These are phyloP conservation scores for Amblyopsis rosae DNA, from an alignment of 2,113 vertebrate species.

Conservation along the genomic window DNA sequence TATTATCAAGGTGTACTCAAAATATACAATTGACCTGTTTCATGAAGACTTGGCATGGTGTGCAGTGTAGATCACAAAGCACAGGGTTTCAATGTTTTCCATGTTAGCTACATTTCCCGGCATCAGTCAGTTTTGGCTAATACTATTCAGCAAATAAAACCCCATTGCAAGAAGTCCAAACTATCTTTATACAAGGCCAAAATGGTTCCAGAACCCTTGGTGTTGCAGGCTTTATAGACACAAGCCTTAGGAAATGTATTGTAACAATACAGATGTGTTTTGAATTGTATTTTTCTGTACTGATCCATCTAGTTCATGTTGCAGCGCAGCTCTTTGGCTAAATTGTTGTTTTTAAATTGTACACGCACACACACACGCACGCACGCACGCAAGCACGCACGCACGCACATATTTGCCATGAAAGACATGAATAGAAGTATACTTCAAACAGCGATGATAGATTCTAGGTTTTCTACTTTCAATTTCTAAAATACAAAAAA, in stretches of 20 bases:
- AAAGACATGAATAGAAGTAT: too few relatives aligned
- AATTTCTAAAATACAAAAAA: too few relatives aligned
- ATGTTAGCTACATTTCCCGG: slow-evolving; percentile 49
- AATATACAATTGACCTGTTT: too few relatives aligned
- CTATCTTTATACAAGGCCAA: slow-evolving; percentile 35
- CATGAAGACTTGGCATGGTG: too few relatives aligned
- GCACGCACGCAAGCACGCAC: too few relatives aligned
- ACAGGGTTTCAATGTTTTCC: slow-evolving; percentile 27
- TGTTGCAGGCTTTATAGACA: slow-evolving; percentile 25
- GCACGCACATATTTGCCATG: too few relatives aligned
- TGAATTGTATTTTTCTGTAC: background rate
- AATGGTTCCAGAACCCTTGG: slow-evolving; percentile 47
- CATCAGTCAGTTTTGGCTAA: slow-evolving; percentile 50
- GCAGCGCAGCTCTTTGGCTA: too few relatives aligned
- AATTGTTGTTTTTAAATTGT: too few relatives aligned
- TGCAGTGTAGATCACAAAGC: slow-evolving; percentile 43
- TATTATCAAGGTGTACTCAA: too few relatives aligned
- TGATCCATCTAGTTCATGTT: background rate
- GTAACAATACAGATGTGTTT: slow-evolving; percentile 15
- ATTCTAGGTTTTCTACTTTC: too few relatives aligned
- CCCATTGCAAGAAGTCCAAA: slow-evolving; percentile 54
- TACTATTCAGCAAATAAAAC: slow-evolving; percentile 41
- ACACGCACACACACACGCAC: too few relatives aligned
- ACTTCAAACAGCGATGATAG: too few relatives aligned
- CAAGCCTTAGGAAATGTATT: background rate